Evolutionary conservation across 2,888 invertebrate species (phyloP), one percentile per base, ranked within the genome.

Genomic region (Itoplectis maculator): DNA sequence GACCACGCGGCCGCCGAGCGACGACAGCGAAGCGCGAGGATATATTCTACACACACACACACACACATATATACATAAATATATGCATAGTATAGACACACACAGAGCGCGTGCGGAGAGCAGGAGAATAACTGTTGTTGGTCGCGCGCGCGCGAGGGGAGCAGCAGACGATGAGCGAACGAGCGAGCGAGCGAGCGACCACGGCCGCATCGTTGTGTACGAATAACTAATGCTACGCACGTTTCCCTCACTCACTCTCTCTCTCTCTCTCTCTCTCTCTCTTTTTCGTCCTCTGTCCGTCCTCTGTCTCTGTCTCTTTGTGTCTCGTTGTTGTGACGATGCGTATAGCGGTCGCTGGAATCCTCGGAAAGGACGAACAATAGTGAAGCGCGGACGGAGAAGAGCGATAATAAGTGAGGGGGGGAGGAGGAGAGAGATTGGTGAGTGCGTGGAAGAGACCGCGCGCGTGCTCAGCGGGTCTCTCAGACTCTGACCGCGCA

Each of bases 101-200:
- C 29, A 63, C 49, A 54, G 8, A 54, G 23, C 51, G 63, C 18
- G 35, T 56, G 74, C 11, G 29, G 47, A 81, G 69, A 81, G 69
- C 86, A 86, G 87, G 85, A 87, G 87, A 84, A 86, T 88, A 88
- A 88, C 88, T 88, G 88, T 88, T 85, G 86, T 87, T 85, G 82
- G 86, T 84, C 54, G 42, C n/a, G 15, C 37, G 37, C 29, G 72
- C 35, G 35, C 51, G n/a, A n/a, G n/a, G n/a, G n/a, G 51, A 20
- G 1, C 51, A 6, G 29, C 56, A 29, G 56, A 56, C 56, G 56
- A 56, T 56, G 49, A 49, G 45, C 49, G n/a, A n/a, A n/a, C 49
- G 18, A n/a, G n/a, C n/a, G n/a, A n/a, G n/a, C n/a, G n/a, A n/a
- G 20, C 20, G 59, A 56, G 72, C 40, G 35, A 13, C 18, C 11